Evolutionary conservation across 2,888 invertebrate genomes (phyloP).

Genomic region (Isoperla grammatica): DNA sequence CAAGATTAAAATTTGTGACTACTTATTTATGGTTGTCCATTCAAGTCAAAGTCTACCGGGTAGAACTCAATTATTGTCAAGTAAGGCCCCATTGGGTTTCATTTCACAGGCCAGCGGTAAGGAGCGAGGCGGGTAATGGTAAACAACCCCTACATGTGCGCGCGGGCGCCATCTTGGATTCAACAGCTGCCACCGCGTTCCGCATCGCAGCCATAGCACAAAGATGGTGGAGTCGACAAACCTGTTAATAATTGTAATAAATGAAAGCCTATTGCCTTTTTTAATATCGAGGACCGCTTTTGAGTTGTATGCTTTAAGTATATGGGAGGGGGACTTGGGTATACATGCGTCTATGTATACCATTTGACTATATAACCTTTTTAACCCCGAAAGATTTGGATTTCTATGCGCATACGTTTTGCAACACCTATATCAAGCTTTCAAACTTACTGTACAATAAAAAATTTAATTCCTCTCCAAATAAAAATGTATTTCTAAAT

Average conservation of each 20-base stretch:
- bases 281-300: conserved; percentile 8
- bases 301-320: background rate
- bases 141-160: conserved; percentile 6
- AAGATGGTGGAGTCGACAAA: conserved; percentile 26
- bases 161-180: conserved; percentile 21
- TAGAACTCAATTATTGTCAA: conserved; percentile 19
- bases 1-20: background rate
- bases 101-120: conserved; percentile 30
- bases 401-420: no score
- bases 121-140: conserved; percentile 2
- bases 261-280: conserved; percentile 15
- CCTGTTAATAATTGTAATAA: conserved; percentile 28
- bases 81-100: conserved; percentile 30
- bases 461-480: no score
- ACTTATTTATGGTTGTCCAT: no score
- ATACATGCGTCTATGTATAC: no score
- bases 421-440: no score
- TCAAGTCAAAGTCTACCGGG: no score
- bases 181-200: conserved; percentile 25
- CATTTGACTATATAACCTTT: no score
- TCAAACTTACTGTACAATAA: no score
- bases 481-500: no score
- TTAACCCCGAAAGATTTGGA: no score
- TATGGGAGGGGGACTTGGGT: no score
- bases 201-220: conserved; percentile 18